Evolutionary conservation across 2,113 vertebrate genomes (phyloP), one percentile per base, ranked within the genome.

Genomic region (Lepus timidus): DNA sequence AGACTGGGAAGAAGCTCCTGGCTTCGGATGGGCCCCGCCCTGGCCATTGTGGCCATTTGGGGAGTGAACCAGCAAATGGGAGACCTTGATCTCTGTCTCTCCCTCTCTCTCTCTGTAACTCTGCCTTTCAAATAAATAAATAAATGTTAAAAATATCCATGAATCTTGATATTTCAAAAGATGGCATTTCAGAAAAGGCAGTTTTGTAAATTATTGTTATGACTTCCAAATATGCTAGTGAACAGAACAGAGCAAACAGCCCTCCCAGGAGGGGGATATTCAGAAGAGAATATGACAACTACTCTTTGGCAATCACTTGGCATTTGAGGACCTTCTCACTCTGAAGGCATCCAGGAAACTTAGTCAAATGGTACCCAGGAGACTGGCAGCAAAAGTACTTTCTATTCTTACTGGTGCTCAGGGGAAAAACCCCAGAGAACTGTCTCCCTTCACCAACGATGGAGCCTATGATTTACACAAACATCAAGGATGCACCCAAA

Each of bases 181-280:
- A 80, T 4, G 62, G 33, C 27, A 78, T 86, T 96, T 89, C 62
- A 70, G 58, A 62, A 91, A 4, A 27, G 23, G 83, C 31, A 6
- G 14, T 82, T 96, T 93, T 82, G 29, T 62, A 95, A 94, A 93
- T 92, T 83, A 91, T 33, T 91, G 44, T 64, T 79, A 44, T 89
- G 85, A 65, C 33, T 88, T 95, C 87, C 73, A 87, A 82, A 82
- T 67, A 74, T 9, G 36, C 23, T n/a, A 52, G 31, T 80, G 87
- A 83, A 89, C 1, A 75, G 65, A 90, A 73, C 29, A 84, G 20
- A 70, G 62, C 44, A 52, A 85, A 75, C 12, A 29, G 27, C 23
- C 76, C 25, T 49, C 39, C 33, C 49, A 70, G 58, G 83, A 80
- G 67, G 55, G 27, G 29, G 31, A 4, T 49, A 68, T 33, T 68